Evolutionary conservation across 1,140 invertebrate genomes (phyloP), one percentile per base, ranked within the genome.

Genomic region (Trachymyrmex septentrionalis): DNA sequence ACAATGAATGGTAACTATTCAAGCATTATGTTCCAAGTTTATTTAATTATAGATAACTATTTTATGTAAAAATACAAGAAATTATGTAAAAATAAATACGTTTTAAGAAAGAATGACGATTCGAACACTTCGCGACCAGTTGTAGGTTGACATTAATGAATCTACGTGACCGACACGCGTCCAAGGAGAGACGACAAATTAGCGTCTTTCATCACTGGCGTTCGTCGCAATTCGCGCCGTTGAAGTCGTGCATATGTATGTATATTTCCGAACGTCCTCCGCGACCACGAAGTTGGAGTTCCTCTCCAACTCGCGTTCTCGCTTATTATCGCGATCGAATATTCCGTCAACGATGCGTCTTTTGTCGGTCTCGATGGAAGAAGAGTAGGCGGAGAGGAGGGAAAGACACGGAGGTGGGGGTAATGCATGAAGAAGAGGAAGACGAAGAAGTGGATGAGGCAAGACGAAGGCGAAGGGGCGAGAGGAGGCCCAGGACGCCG

Each of bases 321-420:
- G 73, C 53, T 81, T 86, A 80, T 69, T 80, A 69, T 53, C 64
- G 76, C 75, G 64, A 81, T 81, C 76, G 85, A 78, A 69, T 90
- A 90, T 90, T 90, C 89, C 63, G 86, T 48, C 73, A 57, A 63
- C 81, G 86, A 82, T 64, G 63, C 64, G 81, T 84, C 63, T 67
- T 91, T 91, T 91, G 89, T 91, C 78, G 64, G 66, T 55, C 48
- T 30, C 19, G 76, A 78, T 53, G 59, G 61, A 53, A 24, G 73
- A 77, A 55, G 61, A 61, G 19, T 14, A 50, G 50, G n/a, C 27
- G 57, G 77, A 3, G n/a, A 76, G 63, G 48, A 1, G 9, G 38
- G 10, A 9, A 14, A 24, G 38, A 48, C 19, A 3, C 24, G 66
- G 55, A 53, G 50, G 30, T 14, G 19, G 72, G 10, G 44, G 19